Percentiles rank a stretch among this genome's conserved stretches.
Evolutionary conservation across 2,888 invertebrate genomes (phyloP).

Genomic region (Cephus spinipes): DNA sequence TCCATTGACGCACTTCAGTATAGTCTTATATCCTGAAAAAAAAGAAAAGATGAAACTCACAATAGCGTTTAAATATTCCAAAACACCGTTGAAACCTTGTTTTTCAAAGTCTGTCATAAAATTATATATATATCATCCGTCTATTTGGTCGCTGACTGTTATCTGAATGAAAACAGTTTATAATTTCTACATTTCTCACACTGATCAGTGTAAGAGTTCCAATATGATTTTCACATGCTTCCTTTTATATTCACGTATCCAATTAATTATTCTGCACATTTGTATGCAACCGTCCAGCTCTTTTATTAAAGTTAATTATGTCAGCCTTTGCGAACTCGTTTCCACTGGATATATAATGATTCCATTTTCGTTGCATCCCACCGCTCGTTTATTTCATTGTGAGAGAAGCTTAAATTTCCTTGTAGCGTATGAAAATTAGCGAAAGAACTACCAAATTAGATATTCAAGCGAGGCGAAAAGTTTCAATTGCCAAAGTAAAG

Average conservation of each 20-base stretch:
- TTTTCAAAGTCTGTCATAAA: background rate
- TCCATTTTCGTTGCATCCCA: background rate
- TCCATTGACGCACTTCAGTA: constrained; percentile 89
- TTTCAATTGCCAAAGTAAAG: background rate
- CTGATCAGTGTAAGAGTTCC: background rate
- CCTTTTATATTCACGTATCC: background rate
- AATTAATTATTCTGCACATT: background rate
- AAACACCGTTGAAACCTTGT: background rate
- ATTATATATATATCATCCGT: too few species aligned
- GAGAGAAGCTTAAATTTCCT: background rate
- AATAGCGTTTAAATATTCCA: background rate
- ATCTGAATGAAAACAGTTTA: background rate
- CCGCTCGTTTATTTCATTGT: background rate
- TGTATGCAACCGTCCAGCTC: background rate
- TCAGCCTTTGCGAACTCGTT: background rate
- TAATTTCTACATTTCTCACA: background rate
- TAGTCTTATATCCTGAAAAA: constrained; percentile 79
- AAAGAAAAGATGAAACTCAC: background rate
- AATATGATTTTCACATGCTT: background rate
- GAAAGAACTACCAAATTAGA: background rate
- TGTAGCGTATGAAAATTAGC: background rate
- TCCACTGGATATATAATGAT: background rate
- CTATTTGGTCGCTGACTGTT: too few species aligned
- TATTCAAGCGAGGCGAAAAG: background rate
- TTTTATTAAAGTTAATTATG: background rate